phyloP scores from a whole-genome alignment of 2,113 vertebrate genomes.

The Varanus komodoensis region DNA sequence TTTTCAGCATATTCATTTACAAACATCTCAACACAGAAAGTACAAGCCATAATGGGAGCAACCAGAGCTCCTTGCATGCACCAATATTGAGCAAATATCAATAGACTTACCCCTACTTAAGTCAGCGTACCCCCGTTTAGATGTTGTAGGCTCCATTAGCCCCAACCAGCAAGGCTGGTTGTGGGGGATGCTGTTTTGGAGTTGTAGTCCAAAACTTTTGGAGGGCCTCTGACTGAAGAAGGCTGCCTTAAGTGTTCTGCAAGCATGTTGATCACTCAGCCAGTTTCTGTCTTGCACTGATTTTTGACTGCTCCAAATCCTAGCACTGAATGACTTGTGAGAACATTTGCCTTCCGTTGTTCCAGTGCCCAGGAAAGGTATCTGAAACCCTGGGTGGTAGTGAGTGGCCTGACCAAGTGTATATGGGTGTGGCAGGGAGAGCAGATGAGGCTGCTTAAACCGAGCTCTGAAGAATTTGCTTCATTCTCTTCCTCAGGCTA shows the following conservation, averaged over 20 bases:
- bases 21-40: neutral
- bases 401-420: neutral
- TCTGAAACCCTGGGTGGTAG: neutral
- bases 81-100: neutral
- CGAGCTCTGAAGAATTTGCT: neutral
- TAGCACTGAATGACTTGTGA: neutral
- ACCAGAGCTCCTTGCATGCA: too few species aligned
- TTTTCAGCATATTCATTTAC: neutral
- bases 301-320: neutral
- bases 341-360: neutral
- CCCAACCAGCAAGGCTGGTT: too few species aligned
- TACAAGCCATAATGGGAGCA: neutral
- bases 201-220: neutral
- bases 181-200: too few species aligned
- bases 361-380: neutral
- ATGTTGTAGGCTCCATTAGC: too few species aligned
- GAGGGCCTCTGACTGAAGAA: neutral
- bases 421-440: too few species aligned
- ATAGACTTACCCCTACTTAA: neutral
- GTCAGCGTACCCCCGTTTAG: too few species aligned
- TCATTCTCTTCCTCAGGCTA: conserved; percentile 83
- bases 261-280: neutral
- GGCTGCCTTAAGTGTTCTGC: neutral
- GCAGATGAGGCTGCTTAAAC: neutral
- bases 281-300: neutral